Percentiles rank a stretch among this genome's conserved stretches.
Conservation (phyloP, 2,113 vertebrate species). For the Notiomystis cincta region DNA sequence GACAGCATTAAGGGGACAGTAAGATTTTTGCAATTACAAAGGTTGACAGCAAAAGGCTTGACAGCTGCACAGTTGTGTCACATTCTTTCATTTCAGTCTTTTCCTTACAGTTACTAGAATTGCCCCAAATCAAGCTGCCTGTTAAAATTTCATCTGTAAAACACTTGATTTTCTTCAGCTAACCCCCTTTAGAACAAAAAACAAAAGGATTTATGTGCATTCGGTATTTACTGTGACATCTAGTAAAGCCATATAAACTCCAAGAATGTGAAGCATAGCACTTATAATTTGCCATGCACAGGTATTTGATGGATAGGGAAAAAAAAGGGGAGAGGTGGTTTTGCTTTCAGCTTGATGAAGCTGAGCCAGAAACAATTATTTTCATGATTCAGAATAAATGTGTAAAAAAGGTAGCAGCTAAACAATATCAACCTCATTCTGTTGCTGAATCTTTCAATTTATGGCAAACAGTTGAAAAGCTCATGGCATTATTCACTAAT, state of each 20-base stretch:
- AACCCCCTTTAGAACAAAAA: not conserved
- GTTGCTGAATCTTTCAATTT: not conserved
- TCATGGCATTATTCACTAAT: not conserved
- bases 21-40: not conserved
- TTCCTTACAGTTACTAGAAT: not conserved
- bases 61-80: not conserved
- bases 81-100: not conserved
- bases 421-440: rapidly evolving
- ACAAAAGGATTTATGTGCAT: not conserved
- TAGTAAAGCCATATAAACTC: not conserved
- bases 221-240: not conserved
- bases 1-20: not conserved
- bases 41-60: not conserved
- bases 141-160: not conserved
- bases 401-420: not conserved
- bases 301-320: not conserved
- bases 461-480: not conserved
- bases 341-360: not conserved
- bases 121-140: not conserved
- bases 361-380: not conserved
- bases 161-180: not conserved
- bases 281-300: not conserved
- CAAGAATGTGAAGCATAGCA: not conserved
- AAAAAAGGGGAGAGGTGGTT: not conserved
- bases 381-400: not conserved